Conservation (phyloP, 2,113 vertebrate genomes). For the Columba livia region DNA sequence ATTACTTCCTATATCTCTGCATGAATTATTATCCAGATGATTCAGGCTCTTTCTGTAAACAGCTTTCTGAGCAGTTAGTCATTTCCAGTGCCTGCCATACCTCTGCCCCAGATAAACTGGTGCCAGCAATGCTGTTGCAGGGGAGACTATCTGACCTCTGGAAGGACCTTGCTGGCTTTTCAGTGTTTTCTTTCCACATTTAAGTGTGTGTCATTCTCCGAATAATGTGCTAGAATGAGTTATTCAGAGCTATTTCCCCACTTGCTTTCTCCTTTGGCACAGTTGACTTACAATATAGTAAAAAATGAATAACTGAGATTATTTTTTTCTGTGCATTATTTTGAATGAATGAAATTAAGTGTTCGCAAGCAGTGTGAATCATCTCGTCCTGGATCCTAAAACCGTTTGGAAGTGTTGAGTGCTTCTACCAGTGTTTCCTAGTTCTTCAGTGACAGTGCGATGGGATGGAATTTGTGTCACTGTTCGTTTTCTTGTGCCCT, state of each 20-base stretch:
- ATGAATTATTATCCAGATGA: neutral
- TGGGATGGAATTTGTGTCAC: neutral
- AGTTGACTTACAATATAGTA: neutral
- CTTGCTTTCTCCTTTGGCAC: neutral
- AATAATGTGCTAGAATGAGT: neutral
- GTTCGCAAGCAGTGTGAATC: neutral
- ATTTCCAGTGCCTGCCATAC: neutral
- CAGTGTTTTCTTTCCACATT: neutral
- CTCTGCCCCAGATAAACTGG: neutral
- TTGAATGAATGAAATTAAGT: neutral
- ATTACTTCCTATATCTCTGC: neutral
- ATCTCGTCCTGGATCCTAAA: neutral
- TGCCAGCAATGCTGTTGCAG: neutral
- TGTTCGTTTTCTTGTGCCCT: neutral
- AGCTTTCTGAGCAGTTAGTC: neutral
- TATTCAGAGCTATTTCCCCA: neutral
- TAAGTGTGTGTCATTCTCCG: neutral
- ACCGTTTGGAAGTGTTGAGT: neutral
- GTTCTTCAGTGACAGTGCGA: fast-evolving
- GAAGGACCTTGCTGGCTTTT: neutral
- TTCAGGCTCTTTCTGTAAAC: neutral
- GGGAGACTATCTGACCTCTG: neutral
- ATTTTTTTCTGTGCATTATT: neutral
- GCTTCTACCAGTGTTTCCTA: neutral
- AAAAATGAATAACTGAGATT: neutral